Evolutionary conservation across 2,888 invertebrate genomes (phyloP).

Genomic region (Trachelus tabidus): DNA sequence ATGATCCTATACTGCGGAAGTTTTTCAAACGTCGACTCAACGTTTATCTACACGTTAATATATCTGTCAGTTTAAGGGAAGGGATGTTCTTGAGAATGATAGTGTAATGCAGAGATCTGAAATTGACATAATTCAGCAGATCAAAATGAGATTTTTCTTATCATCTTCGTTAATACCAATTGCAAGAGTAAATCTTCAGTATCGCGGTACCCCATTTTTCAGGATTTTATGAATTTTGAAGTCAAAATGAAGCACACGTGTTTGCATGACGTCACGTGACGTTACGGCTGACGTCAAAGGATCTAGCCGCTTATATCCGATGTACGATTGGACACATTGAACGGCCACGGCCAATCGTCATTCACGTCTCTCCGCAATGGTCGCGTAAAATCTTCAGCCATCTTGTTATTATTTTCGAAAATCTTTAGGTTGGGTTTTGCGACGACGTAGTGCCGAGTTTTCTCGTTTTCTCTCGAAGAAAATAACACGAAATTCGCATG

Average conservation of each 20-base stretch:
- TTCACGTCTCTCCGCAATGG: constrained; percentile 50
- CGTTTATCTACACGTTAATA: not conserved
- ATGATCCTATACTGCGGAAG: constrained; percentile 16
- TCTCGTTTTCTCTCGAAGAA: constrained; percentile 21
- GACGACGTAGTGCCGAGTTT: constrained; percentile 37
- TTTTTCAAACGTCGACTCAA: constrained; percentile 6
- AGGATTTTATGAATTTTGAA: constrained; percentile 5
- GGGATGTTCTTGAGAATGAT: not conserved
- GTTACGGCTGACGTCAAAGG: constrained; percentile 39
- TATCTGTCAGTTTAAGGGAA: not conserved
- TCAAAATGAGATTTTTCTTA: not conserved
- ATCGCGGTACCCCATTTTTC: not conserved
- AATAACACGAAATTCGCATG: constrained; percentile 43
- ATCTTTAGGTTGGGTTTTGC: constrained; percentile 55
- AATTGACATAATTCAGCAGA: not conserved
- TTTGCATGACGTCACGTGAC: constrained; percentile 52
- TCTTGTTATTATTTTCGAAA: constrained; percentile 66
- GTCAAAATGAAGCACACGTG: constrained; percentile 53
- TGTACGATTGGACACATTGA: constrained; percentile 35
- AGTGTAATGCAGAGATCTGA: not conserved
- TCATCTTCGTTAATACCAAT: not conserved
- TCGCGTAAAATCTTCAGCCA: constrained; percentile 55
- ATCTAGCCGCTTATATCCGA: constrained; percentile 38
- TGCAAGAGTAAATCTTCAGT: not conserved
- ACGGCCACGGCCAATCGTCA: constrained; percentile 42